Percentiles rank a stretch among this genome's conserved stretches.
Evolutionary conservation across 2,797 vertebrate species (phyloP).

Genomic region (Acipenser transmontanus): DNA sequence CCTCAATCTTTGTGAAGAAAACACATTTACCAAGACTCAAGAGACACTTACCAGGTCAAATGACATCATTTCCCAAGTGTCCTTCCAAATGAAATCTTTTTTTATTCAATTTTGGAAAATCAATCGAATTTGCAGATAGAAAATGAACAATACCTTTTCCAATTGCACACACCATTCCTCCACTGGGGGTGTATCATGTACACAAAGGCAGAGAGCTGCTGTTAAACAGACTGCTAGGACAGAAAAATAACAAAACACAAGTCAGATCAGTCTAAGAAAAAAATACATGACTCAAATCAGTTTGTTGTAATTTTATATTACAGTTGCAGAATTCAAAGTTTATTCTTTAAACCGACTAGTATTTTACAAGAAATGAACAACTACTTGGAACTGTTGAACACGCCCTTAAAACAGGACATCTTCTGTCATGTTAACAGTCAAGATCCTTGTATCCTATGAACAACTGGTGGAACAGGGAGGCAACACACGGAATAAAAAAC

Average conservation of each 20-base stretch:
- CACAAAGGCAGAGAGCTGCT: slow-evolving; percentile 8
- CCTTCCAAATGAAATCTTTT: slow-evolving; percentile 8
- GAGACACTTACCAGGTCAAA: too few relatives aligned
- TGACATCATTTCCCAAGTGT: not conserved
- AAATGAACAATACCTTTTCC: slow-evolving; percentile 16
- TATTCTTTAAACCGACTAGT: slow-evolving; percentile 78
- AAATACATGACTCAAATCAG: slow-evolving; percentile 63
- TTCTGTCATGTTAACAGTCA: slow-evolving; percentile 51
- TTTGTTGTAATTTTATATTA: slow-evolving; percentile 73
- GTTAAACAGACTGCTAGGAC: not conserved
- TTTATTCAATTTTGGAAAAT: slow-evolving; percentile 21
- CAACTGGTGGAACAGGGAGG: slow-evolving; percentile 44
- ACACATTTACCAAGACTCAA: too few relatives aligned
- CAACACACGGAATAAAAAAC: slow-evolving; percentile 2
- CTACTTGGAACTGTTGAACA: slow-evolving; percentile 69
- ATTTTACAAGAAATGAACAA: slow-evolving; percentile 78
- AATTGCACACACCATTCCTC: slow-evolving; percentile 22
- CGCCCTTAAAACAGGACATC: slow-evolving; percentile 80
- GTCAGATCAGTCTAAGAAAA: slow-evolving; percentile 61
- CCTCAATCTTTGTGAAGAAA: too few relatives aligned
- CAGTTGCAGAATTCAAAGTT: slow-evolving; percentile 77
- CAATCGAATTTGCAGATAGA: slow-evolving; percentile 13
- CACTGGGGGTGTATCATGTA: slow-evolving; percentile 14
- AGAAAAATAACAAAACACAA: slow-evolving; percentile 32
- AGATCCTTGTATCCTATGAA: slow-evolving; percentile 51